phyloP scores from a whole-genome alignment of 2,888 invertebrate genomes.

The Pyralis farinalis region DNA sequence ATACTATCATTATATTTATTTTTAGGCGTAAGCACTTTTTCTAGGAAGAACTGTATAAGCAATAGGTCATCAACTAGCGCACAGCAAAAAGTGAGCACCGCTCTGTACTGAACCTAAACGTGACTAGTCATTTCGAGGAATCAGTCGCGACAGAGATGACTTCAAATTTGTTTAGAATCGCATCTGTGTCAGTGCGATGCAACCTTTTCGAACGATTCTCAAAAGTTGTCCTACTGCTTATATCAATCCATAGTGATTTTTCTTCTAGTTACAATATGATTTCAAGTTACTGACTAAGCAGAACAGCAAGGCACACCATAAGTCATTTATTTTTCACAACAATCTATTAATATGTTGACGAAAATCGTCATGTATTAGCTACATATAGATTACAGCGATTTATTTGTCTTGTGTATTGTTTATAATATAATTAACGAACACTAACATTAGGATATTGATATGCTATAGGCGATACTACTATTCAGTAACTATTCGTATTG shows the following conservation, averaged over 20 bases:
- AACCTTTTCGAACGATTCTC: no score
- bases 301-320: slow-evolving; percentile 6
- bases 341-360: background rate
- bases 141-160: no score
- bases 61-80: no score
- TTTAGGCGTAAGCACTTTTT: background rate
- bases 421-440: background rate
- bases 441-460: background rate
- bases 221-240: no score
- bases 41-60: no score
- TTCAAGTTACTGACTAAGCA: background rate
- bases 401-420: background rate
- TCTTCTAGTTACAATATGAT: background rate
- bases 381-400: background rate
- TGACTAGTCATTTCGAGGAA: no score
- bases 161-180: no score
- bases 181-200: no score
- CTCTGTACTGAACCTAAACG: no score
- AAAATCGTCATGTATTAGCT: background rate
- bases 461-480: background rate
- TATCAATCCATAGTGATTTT: no score
- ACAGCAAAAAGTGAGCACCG: no score
- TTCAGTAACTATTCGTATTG: no score
- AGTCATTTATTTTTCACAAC: background rate
- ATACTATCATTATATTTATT: background rate